A percentile compares a stretch with the other conserved stretches of the same genome.
phyloP scores from a whole-genome alignment of 2,888 invertebrate genomes.

The Crepidodera aurea region DNA sequence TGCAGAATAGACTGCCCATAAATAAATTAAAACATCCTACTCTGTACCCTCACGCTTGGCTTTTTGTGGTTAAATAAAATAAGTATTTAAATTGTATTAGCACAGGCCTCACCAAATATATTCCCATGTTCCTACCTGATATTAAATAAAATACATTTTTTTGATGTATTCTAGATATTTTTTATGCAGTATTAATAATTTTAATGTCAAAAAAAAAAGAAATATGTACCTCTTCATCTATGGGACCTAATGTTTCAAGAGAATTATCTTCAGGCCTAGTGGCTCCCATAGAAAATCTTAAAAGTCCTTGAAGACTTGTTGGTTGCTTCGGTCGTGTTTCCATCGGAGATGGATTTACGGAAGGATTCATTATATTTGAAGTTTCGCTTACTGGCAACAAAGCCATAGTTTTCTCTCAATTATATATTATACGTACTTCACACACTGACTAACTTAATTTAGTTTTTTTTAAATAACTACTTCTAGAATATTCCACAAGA shows the following conservation, averaged over 20 bases:
- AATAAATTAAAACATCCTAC: too few species aligned
- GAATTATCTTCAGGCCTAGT: slow-evolving; percentile 69
- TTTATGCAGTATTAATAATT: too few species aligned
- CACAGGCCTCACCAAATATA: too few species aligned
- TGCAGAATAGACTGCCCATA: too few species aligned
- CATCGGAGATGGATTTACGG: background rate
- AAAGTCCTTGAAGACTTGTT: slow-evolving; percentile 64
- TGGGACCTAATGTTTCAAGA: slow-evolving; percentile 62
- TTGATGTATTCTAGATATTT: too few species aligned
- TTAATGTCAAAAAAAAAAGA: slow-evolving; percentile 4
- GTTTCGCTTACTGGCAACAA: slow-evolving; percentile 9
- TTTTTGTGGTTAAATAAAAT: too few species aligned
- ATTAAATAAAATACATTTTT: too few species aligned
- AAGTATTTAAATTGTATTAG: too few species aligned
- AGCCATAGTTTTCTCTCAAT: slow-evolving; percentile 11
- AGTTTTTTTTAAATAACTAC: background rate
- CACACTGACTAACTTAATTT: background rate
- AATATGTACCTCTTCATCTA: slow-evolving; percentile 70
- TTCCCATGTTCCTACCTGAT: too few species aligned
- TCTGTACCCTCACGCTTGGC: too few species aligned
- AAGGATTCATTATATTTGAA: background rate
- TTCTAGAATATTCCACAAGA: slow-evolving; percentile 5
- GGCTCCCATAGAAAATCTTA: slow-evolving; percentile 76
- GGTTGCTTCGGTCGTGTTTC: slow-evolving; percentile 55
- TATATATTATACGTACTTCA: slow-evolving; percentile 3